These are phyloP conservation scores for Panurus biarmicus DNA, from an alignment of 2,113 vertebrate species.

Conservation along the genomic window DNA sequence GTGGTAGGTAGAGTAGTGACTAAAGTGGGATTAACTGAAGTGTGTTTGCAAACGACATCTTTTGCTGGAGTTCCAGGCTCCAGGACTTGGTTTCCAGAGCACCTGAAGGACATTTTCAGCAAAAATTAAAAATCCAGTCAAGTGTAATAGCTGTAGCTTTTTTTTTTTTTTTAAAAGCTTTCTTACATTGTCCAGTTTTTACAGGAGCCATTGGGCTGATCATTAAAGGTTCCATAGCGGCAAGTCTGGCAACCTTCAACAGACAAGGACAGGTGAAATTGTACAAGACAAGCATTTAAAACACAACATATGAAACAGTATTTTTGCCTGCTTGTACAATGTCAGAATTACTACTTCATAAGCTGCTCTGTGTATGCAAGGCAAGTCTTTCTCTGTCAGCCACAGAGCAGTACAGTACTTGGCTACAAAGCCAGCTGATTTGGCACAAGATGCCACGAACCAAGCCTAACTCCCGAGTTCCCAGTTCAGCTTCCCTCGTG, in stretches of 20 bases:
- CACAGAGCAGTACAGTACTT: too few species aligned
- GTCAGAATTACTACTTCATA: background rate
- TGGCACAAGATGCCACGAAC: background rate
- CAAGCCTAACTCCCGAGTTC: background rate
- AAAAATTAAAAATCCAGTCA: background rate
- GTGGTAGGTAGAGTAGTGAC: background rate
- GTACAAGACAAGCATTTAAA: background rate
- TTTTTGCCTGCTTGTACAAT: background rate
- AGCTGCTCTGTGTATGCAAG: background rate
- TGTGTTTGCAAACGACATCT: slow-evolving; percentile 47
- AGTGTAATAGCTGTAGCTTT: background rate
- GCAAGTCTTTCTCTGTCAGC: background rate
- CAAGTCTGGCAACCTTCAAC: slow-evolving; percentile 47
- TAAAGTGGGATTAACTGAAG: background rate
- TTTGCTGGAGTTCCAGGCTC: slow-evolving; percentile 46
- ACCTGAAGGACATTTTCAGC: slow-evolving; percentile 40
- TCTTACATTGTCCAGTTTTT: slow-evolving; percentile 65
- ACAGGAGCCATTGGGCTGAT: slow-evolving; percentile 9
- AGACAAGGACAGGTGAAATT: background rate
- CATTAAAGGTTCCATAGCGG: slow-evolving; percentile 45
- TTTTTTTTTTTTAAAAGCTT: background rate
- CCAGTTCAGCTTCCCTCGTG: background rate
- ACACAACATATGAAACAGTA: background rate
- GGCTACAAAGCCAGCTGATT: background rate
- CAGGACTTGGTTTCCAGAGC: slow-evolving; percentile 25